These are phyloP conservation scores for Bombyx mori DNA, from an alignment of 1,140 invertebrate genomes.

Conservation along the genomic window ASM3026992v2 NC_085111.1:10633001-10633500, in stretches of 20 bases:
- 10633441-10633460: constrained; percentile 79
- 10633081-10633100: too few relatives aligned
- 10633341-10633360: constrained; percentile 37
- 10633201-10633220: constrained; percentile 14
- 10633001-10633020: too few relatives aligned
- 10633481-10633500: constrained; percentile 81
- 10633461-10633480: constrained; percentile 83
- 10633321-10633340: not conserved
- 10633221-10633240: constrained; percentile 36
- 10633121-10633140: too few relatives aligned
- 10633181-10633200: constrained; percentile 39
- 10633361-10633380: constrained; percentile 74
- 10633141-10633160: constrained; percentile 16
- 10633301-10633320: not conserved
- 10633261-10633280: constrained; percentile 30
- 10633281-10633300: not conserved
- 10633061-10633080: too few relatives aligned
- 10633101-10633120: too few relatives aligned
- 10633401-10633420: constrained; percentile 73
- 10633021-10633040: too few relatives aligned
- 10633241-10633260: constrained; percentile 43
- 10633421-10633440: constrained; percentile 86
- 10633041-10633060: too few relatives aligned
- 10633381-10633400: constrained; percentile 65
- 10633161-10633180: constrained; percentile 53